Percentiles rank a stretch among this genome's conserved stretches.
Evolutionary conservation across 37 sponge, comb jelly and placozoan species (phyloP).

Genomic region (Cliona cf. orientalis): DNA sequence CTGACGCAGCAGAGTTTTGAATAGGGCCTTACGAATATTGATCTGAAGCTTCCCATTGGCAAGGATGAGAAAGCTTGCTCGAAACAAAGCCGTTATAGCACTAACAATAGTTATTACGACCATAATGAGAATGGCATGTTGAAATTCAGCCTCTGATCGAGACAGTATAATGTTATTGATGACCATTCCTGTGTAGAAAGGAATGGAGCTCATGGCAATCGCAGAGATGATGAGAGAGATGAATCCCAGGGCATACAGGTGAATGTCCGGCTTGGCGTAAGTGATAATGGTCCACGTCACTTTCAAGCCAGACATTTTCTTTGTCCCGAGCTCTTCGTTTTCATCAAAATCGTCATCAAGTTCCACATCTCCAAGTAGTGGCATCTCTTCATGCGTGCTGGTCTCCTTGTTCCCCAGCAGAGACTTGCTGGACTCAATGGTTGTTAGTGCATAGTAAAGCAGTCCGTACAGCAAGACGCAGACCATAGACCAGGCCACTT

Average conservation of each 20-base stretch:
- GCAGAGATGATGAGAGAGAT: conserved; percentile 41
- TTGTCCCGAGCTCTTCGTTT: not conserved
- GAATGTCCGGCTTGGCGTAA: conserved; percentile 36
- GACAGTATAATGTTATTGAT: conserved; percentile 53
- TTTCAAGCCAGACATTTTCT: not conserved
- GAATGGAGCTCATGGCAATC: conserved; percentile 23
- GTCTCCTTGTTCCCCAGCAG: not conserved
- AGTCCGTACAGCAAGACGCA: conserved; percentile 8
- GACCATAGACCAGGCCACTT: conserved; percentile 36
- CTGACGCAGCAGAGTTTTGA: conserved; percentile 38
- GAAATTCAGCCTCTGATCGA: conserved; percentile 21
- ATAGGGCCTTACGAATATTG: conserved; percentile 49
- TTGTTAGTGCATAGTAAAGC: not conserved
- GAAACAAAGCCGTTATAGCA: conserved; percentile 22
- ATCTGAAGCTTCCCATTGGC: conserved; percentile 46
- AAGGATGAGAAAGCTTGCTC: not conserved
- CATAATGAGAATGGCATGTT: conserved; percentile 54
- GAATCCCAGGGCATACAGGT: conserved; percentile 25
- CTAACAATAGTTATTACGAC: conserved; percentile 6
- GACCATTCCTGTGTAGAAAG: conserved; percentile 57
- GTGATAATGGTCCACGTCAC: conserved; percentile 6
- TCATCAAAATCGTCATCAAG: not conserved
- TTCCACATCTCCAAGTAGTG: too few relatives aligned
- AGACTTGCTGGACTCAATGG: not conserved
- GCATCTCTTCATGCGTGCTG: not conserved